phyloP scores from a whole-genome alignment of 2,113 vertebrate species.

The Miniopterus natalensis region DNA sequence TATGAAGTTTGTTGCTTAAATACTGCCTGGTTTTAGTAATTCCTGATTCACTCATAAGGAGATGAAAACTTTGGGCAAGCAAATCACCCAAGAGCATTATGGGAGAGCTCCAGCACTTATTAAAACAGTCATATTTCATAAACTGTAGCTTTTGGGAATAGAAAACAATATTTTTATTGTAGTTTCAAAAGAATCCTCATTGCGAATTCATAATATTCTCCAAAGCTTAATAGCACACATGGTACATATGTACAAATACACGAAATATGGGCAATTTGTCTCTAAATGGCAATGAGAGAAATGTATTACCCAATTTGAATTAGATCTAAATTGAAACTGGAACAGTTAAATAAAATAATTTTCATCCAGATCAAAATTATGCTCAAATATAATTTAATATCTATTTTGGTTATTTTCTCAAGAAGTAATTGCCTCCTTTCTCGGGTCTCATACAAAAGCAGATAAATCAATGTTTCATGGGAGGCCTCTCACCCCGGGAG shows the following conservation, averaged over 20 bases:
- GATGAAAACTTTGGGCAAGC: background rate
- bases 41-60: background rate
- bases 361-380: background rate
- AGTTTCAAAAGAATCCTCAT: background rate
- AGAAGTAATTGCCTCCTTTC: slow-evolving; percentile 4
- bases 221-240: background rate
- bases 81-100: background rate
- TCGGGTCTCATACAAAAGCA: background rate
- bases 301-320: background rate
- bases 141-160: background rate
- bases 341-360: slow-evolving; percentile 60
- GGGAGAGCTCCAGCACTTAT: slow-evolving; percentile 3
- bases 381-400: slow-evolving; percentile 17
- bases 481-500: background rate
- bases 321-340: background rate
- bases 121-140: slow-evolving; percentile 8
- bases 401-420: slow-evolving; percentile 36
- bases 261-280: background rate
- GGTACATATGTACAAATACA: background rate
- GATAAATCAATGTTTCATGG: background rate
- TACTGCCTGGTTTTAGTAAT: background rate
- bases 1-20: background rate
- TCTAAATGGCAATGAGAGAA: slow-evolving; percentile 1
- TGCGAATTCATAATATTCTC: slow-evolving; percentile 39
- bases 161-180: background rate